phyloP scores from a whole-genome alignment of 2,797 vertebrate species.

The Xenopus petersii region DNA sequence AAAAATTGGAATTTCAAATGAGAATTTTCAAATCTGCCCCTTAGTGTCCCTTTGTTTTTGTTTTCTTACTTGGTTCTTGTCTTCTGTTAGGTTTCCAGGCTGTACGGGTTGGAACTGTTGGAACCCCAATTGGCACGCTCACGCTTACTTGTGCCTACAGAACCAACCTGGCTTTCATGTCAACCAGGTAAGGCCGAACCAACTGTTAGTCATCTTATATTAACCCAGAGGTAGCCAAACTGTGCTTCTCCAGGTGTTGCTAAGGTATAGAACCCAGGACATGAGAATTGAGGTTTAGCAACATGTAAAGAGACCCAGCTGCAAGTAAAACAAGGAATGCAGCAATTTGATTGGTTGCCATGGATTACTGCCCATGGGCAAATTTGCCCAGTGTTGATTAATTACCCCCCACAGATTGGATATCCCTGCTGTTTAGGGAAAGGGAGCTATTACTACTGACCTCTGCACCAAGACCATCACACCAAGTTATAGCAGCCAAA shows the following conservation, averaged over 20 bases:
- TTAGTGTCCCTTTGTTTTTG: too few species aligned
- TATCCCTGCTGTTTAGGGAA: not conserved
- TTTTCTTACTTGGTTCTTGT: too few species aligned
- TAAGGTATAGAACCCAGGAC: too few species aligned
- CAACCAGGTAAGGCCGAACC: conserved; percentile 77
- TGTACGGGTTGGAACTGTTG: conserved; percentile 93
- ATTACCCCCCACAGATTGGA: not conserved
- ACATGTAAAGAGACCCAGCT: not conserved
- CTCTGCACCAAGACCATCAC: not conserved
- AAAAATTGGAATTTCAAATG: too few species aligned
- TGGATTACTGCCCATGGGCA: too few species aligned
- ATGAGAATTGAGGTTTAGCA: too few species aligned
- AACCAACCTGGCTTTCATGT: conserved; percentile 97
- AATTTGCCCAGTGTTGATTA: too few species aligned
- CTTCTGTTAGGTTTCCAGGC: conserved; percentile 85
- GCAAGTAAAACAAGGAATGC: too few species aligned
- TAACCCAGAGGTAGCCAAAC: not conserved
- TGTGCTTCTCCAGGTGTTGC: too few species aligned
- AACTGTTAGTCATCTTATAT: not conserved
- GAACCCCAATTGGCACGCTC: conserved; percentile 91
- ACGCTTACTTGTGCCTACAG: conserved; percentile 96
- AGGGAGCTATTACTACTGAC: not conserved
- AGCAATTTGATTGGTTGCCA: too few species aligned
- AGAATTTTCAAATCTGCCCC: too few species aligned
- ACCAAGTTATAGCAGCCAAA: not conserved